Evolutionary conservation across 2,113 vertebrate species (phyloP).

Genomic region (Tenebrosternarchus preto): DNA sequence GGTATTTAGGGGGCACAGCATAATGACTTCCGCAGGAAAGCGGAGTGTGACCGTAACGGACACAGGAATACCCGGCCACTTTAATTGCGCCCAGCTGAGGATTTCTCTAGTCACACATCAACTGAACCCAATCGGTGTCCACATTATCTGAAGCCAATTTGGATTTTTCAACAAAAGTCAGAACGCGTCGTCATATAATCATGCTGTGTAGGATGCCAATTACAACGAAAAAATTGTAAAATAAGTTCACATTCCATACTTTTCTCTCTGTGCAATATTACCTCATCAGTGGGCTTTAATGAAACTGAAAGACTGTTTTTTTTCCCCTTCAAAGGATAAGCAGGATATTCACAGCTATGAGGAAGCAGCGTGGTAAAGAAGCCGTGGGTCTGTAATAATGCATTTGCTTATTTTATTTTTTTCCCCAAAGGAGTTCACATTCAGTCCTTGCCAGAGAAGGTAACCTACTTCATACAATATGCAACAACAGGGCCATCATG

Average conservation of each 20-base stretch:
- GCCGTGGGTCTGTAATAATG: neutral
- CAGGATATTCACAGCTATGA: constrained; percentile 15
- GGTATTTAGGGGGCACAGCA: neutral
- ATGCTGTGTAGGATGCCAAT: constrained; percentile 38
- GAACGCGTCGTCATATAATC: constrained; percentile 34
- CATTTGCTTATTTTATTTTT: too few species aligned
- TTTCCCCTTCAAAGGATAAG: constrained; percentile 1
- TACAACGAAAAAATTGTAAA: constrained; percentile 23
- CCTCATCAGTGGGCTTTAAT: constrained; percentile 27
- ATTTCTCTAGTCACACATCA: too few species aligned
- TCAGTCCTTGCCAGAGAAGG: neutral
- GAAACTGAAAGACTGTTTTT: constrained; percentile 11
- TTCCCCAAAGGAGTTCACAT: neutral
- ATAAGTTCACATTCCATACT: constrained; percentile 31
- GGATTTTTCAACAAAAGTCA: constrained; percentile 15
- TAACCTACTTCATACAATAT: neutral
- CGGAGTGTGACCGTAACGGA: neutral
- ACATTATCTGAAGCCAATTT: constrained; percentile 26
- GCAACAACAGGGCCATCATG: neutral
- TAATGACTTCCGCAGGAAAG: constrained; percentile 16
- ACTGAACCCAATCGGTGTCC: neutral
- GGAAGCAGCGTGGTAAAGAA: constrained; percentile 39
- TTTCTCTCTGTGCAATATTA: constrained; percentile 33
- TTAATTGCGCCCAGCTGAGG: neutral
- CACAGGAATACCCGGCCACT: neutral